Evolutionary conservation across 2,113 vertebrate species (phyloP), one percentile per base, ranked within the genome.

Genomic region (Aegotheles bennettii): DNA sequence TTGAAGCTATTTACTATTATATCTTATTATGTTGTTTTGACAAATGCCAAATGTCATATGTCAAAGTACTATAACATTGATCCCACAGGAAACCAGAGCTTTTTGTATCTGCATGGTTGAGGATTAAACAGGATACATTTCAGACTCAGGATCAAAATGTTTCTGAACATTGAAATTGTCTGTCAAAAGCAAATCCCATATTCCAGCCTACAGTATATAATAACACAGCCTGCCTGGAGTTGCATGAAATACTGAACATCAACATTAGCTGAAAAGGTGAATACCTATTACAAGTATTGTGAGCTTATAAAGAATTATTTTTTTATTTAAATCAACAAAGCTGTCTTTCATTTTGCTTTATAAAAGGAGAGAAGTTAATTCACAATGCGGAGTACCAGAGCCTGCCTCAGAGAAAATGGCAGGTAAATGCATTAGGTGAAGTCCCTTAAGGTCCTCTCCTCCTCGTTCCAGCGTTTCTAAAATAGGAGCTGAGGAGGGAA

Each of bases 281-380:
- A 19, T n/a, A 9, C n/a, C 29, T 33, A 0, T 2, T 45, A 13
- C 5, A 21, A 6, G 29, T 4, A 29, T 1, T 17, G 43, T 0
- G 6, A 43, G 70, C 9, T 48, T 48, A 5, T 48, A 48, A 48
- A 48, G 23, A 48, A 48, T 48, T 23, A 23, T n/a, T 23, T 48
- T 48, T 48, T 48, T 23, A 48, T 24, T 48, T 25, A 23, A 65
- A 74, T 40, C 75, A 16, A 1, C 4, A 23, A 13, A 45, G 64
- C 68, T 60, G 50, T 23, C 83, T 16, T 29, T 17, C n/a, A 4
- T 4, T 5, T 7, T 10, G 12, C 26, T 36, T 11, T 5, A 18
- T 56, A 23, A 33, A n/a, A 33, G 59, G 31, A 56, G 48, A 77
- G 24, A 19, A 78, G 60, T 3, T 40, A 11, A 25, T 71, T 35